A percentile compares a stretch with the other conserved stretches of the same genome.
Evolutionary conservation across 2,888 invertebrate genomes (phyloP).

Genomic region (Pyrrhia umbra): DNA sequence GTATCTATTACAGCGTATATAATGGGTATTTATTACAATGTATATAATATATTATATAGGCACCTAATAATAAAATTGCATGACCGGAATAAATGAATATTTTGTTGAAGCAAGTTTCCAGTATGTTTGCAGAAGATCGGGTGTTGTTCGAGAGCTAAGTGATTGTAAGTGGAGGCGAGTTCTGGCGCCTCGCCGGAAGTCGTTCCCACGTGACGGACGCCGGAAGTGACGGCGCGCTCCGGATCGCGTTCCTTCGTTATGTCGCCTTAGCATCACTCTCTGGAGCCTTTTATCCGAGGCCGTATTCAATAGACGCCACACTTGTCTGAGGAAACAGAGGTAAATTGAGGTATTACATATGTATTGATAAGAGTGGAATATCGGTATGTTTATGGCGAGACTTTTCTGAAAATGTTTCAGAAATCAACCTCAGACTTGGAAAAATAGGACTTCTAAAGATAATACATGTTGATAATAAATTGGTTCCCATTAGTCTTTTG

Average conservation of each 20-base stretch:
- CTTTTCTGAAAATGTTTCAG: neutral
- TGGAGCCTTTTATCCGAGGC: conserved; percentile 72
- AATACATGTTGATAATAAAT: neutral
- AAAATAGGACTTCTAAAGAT: neutral
- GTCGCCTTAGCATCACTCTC: conserved; percentile 76
- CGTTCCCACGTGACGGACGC: conserved; percentile 88
- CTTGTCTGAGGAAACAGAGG: conserved; percentile 53
- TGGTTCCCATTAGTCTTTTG: neutral
- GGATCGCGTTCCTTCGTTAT: conserved; percentile 87
- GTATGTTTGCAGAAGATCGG: conserved; percentile 74
- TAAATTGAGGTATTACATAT: conserved; percentile 52
- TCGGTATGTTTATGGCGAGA: conserved; percentile 15
- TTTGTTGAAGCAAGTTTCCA: conserved; percentile 61
- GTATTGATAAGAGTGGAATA: conserved; percentile 42
- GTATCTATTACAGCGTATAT: neutral
- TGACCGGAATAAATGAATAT: conserved; percentile 62
- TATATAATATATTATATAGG: neutral
- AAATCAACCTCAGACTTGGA: neutral
- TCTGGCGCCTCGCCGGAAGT: conserved; percentile 88
- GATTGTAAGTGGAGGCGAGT: conserved; percentile 86
- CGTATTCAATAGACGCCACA: conserved; percentile 61
- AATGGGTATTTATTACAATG: neutral
- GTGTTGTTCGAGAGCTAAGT: conserved; percentile 83
- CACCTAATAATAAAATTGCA: conserved; percentile 34
- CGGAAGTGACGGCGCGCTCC: conserved; percentile 85